Evolutionary conservation across 2,888 invertebrate species (phyloP), one percentile per base, ranked within the genome.

Genomic region (Uloborus plumipes): DNA sequence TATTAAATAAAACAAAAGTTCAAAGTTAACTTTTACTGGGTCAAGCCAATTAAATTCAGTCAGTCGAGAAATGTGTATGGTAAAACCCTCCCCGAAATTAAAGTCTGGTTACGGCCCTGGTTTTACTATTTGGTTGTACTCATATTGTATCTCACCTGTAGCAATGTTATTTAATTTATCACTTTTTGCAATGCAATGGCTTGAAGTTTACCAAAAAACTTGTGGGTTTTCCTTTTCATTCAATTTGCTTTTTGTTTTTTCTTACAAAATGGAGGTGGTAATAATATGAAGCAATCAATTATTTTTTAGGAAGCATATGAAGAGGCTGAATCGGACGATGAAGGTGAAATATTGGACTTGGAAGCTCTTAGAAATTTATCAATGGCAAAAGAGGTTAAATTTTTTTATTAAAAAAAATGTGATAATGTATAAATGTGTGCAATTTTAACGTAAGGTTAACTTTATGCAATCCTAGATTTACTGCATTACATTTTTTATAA

Each of bases 241-340:
- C 31, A 31, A 18, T 65, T 49, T 59, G 2, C 84, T 88, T 93
- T 62, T 20, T 53, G 26, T 47, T 53, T 51, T 18, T 39, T 39
- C 39, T 39, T 39, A 39, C 9, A 39, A 39, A 39, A 65, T 49
- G 4, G 20, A 51, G 53, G 26, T 26, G 4, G 26, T 26, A 26
- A 26, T 4, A 4, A 26, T 26, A 4, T 26, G 6, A 20, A n/a
- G 7, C 22, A 39, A 15, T 16, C 59, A 18, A 69, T 31, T 59
- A 7, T 59, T 51, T 22, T 22, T 93, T 9, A 93, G 80, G 93
- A 93, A 87, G 93, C 93, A 0, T 94, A 93, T 84, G 93, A 93
- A 78, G 93, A 90, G 49, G 91, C 91, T 72, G 91, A 91, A 39
- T 90, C 89, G 85, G 91, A 90, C 85, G 93, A 93, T 85, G 92